Conservation (phyloP, 2,113 vertebrate species). For the Bufo bufo region DNA sequence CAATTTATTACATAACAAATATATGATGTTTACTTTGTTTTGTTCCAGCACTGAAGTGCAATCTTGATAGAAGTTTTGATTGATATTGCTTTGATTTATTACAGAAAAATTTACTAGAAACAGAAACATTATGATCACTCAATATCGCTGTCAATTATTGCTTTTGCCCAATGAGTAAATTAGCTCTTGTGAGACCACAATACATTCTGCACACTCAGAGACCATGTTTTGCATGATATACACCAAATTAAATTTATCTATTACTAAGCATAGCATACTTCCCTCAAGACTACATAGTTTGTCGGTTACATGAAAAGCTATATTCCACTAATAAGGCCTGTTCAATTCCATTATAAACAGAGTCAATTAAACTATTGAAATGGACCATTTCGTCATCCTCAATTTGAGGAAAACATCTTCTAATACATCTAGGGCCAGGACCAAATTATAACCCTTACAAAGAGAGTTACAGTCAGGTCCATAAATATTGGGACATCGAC, state of each 20-base stretch:
- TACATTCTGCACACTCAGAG: neutral
- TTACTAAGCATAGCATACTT: neutral
- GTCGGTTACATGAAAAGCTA: neutral
- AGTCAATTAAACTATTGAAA: neutral
- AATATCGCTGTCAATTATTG: slow-evolving; percentile 22
- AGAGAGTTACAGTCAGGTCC: too few species aligned
- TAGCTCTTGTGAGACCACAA: neutral
- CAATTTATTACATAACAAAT: slow-evolving; percentile 70
- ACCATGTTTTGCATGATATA: neutral
- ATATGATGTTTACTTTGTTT: slow-evolving; percentile 57
- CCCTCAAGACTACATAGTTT: neutral
- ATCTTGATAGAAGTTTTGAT: neutral
- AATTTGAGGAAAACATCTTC: neutral
- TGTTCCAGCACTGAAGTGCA: neutral
- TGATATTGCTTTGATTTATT: neutral
- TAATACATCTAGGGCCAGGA: neutral
- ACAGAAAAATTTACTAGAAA: neutral
- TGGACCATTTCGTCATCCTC: neutral
- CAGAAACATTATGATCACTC: neutral
- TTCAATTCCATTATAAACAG: neutral
- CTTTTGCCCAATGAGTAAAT: slow-evolving; percentile 7
- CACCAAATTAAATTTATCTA: neutral
- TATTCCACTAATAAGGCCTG: neutral
- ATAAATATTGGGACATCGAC: too few species aligned
- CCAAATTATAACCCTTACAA: neutral